Base-by-base conservation (phyloP, 2,797 vertebrate genomes). In the Pampus argenteus region DNA sequence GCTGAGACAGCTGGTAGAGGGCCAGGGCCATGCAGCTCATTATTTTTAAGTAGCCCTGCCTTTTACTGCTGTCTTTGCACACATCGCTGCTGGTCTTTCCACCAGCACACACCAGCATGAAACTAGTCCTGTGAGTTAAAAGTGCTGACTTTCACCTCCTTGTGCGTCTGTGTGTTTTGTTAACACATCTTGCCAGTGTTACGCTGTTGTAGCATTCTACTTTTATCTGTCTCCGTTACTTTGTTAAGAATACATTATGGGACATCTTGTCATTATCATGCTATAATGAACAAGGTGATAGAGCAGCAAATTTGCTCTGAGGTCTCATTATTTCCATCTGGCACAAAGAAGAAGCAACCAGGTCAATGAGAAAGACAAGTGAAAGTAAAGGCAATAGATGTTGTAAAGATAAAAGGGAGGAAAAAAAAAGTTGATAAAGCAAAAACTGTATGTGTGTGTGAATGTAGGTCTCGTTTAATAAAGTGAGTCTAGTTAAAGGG, bases 231-330 rank as follows among this genome's bases (percentile, higher is more conserved):
- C 48, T 65, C 47, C 22, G 20, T 36, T 14, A 3, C 4, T 54
- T 26, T 48, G 38, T 49, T 52, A 57, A 20, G 52, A 38, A 1
- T 62, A 54, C 55, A 61, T 45, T 38, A 2, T 20, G 25, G 0
- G 52, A 78, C 80, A 86, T 86, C 28, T 86, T 85, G 80, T 54
- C 69, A 82, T 87, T 79, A 75, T 84, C 64, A 76, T 68, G 87
- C 81, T 84, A 55, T 72, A 72, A 28, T 87, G 81, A 84, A 72
- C 78, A 76, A 74, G 56, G 68, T 81, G 71, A 74, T 13, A 29
- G 75, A 85, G 82, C 74, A 72, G 68, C 60, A 71, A 69, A 61
- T 79, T 62, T 29, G 74, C 86, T 82, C 49, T 49, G 11, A 86
- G 82, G 74, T 71, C 58, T 69, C 55, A 57, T 69, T 23, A 58